Evolutionary conservation across 2,797 vertebrate genomes (phyloP).

Genomic region (Arnoldichthys spilopterus): DNA sequence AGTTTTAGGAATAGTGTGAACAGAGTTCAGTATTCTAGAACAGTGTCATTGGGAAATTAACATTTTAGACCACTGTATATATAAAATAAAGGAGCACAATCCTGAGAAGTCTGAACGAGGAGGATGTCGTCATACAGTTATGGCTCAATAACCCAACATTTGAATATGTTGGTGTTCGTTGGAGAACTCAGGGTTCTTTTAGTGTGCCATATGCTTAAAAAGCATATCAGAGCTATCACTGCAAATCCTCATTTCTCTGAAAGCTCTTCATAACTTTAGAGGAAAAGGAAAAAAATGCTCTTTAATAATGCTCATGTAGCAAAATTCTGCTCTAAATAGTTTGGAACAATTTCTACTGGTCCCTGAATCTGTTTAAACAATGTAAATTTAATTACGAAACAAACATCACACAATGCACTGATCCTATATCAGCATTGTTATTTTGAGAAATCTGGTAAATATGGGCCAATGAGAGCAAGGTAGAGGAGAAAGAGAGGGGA

Average conservation of each 20-base stretch:
- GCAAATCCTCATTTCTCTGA: too few relatives aligned
- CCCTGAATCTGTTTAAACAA: not conserved
- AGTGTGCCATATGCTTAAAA: not conserved
- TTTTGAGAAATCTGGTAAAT: not conserved
- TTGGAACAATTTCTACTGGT: not conserved
- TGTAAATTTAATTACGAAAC: not conserved
- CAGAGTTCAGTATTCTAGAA: too few relatives aligned
- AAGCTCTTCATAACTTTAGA: not conserved
- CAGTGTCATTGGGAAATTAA: too few relatives aligned
- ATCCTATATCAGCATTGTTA: not conserved
- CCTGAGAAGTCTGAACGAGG: too few relatives aligned
- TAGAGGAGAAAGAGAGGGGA: slow-evolving; percentile 27
- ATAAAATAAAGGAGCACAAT: too few relatives aligned
- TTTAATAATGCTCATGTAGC: not conserved
- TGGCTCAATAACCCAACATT: too few relatives aligned
- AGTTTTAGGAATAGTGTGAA: too few relatives aligned
- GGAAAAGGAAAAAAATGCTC: not conserved
- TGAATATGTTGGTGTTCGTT: too few relatives aligned
- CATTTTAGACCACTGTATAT: too few relatives aligned
- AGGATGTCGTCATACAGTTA: too few relatives aligned
- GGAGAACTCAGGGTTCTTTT: too few relatives aligned
- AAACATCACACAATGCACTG: not conserved
- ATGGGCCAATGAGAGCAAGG: not conserved
- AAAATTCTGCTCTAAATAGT: not conserved
- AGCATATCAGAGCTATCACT: not conserved